phyloP scores from a whole-genome alignment of 2,888 invertebrate species.

The Patella caerulea region DNA sequence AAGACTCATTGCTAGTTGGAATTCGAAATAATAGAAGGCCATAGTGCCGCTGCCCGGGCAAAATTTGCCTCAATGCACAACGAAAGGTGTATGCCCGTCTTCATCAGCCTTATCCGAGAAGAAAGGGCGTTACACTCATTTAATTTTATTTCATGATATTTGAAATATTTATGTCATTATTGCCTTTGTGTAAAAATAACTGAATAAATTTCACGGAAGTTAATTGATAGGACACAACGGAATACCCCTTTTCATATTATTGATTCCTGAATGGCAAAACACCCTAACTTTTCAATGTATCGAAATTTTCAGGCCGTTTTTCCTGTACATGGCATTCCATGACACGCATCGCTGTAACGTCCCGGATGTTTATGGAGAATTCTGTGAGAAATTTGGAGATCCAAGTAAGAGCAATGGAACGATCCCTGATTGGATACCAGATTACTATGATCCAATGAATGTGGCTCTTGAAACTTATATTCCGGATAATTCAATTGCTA shows the following conservation, averaged over 20 bases:
- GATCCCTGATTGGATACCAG: constrained; percentile 91
- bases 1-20: no score
- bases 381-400: constrained; percentile 91
- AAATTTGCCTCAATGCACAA: no score
- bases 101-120: no score
- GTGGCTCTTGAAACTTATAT: constrained; percentile 85
- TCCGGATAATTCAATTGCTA: constrained; percentile 85
- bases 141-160: no score
- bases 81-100: no score
- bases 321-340: constrained; percentile 88
- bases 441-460: constrained; percentile 87
- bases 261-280: background rate
- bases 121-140: no score
- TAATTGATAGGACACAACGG: background rate
- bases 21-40: no score
- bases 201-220: background rate
- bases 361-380: constrained; percentile 78
- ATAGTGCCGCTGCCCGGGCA: no score
- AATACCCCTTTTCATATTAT: background rate
- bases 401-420: constrained; percentile 85
- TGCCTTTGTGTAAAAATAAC: background rate
- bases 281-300: background rate
- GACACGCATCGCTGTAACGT: constrained; percentile 94
- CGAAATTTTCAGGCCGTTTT: constrained; percentile 74
- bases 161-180: no score